Percentiles rank a stretch among this genome's conserved stretches.
Evolutionary conservation across 2,113 vertebrate genomes (phyloP).

Genomic region (Crotalus helleri): DNA sequence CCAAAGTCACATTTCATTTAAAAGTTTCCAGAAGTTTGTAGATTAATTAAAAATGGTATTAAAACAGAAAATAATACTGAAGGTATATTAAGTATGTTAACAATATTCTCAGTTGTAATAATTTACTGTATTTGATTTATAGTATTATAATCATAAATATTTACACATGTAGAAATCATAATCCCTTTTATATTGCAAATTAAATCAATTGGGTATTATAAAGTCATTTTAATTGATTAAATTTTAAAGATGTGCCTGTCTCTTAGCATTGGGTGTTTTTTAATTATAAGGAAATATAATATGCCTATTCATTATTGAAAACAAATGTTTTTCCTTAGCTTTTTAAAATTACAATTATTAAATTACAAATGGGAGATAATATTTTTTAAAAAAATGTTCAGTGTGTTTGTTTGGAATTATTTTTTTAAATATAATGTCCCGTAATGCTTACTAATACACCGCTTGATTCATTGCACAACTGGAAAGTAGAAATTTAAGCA

Average conservation of each 20-base stretch:
- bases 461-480: background rate
- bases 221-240: slow-evolving; percentile 13
- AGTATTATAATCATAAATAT: slow-evolving; percentile 16
- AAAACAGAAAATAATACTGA: background rate
- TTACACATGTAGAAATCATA: background rate
- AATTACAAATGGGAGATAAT: slow-evolving; percentile 15
- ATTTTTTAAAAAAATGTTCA: background rate
- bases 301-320: background rate
- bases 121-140: background rate
- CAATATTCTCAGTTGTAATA: background rate
- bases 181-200: slow-evolving; percentile 22
- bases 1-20: background rate
- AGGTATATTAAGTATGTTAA: background rate
- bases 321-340: background rate
- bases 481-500: background rate
- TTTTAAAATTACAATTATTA: slow-evolving; percentile 8
- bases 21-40: slow-evolving; percentile 9
- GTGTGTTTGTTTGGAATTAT: slow-evolving; percentile 6
- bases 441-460: background rate
- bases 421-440: background rate
- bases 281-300: slow-evolving; percentile 13
- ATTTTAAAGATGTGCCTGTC: slow-evolving; percentile 12
- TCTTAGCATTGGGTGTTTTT: background rate
- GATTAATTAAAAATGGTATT: background rate
- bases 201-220: slow-evolving; percentile 14